Evolutionary conservation across 2,888 invertebrate genomes (phyloP), one percentile per base, ranked within the genome.

Genomic region (Leucophora obtusa): DNA sequence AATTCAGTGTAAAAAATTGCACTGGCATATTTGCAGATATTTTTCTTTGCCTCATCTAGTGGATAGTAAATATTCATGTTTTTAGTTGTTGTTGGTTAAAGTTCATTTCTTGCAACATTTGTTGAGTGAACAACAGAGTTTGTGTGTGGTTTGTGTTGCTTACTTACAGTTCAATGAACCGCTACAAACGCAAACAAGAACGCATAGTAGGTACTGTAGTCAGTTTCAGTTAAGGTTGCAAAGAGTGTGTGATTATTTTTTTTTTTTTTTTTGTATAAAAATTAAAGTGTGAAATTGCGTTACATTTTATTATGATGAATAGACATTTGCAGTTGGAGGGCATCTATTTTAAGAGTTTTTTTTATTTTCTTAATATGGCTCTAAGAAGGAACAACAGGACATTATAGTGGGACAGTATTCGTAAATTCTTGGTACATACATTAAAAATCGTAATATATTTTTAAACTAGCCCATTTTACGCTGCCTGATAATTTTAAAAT

Each of bases 31-130:
- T 47, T 38, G 38, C 28, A 28, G 28, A 7, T 1, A 28, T 7
- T 28, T 11, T 38, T 47, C n/a, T 47, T 47, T 47, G 43, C 43
- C 43, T 47, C 15, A 47, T 14, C 11, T 47, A n/a, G 4, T 14
- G 6, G n/a, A 11, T 38, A 47, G n/a, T 14, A 2, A 14, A 14
- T 17, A 1, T 10, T 4, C 38, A 59, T 59, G 43, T 8, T 17
- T 17, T 15, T 43, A 38, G 38, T 11, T 56, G 56, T 4, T 59
- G 24, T 51, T 65, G 66, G 66, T 43, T 56, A 66, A 66, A 66
- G 66, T 66, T 66, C 66, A 66, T 43, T 54, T 54, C 14, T n/a
- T 38, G 38, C 66, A 66, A 43, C 54, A 66, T 66, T 66, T 21
- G 8, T 21, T 43, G 14, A 43, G 18, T 60, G 59, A 3, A 15